phyloP scores from a whole-genome alignment of 2,888 invertebrate genomes.

The Protophormia terraenovae region DNA sequence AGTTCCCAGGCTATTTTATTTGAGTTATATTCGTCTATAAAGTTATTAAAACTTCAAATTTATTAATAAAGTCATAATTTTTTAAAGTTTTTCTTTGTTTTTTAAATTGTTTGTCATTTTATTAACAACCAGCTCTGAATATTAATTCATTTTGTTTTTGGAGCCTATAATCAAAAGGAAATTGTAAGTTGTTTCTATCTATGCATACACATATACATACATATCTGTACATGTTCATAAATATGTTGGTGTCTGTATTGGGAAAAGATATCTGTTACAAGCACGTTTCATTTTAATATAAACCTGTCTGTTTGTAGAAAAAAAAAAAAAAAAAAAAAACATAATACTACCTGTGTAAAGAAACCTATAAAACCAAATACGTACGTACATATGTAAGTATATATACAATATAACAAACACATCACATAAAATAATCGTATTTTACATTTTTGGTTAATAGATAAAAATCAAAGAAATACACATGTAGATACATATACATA shows the following conservation, averaged over 20 bases:
- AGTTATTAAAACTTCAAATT: conserved; percentile 39
- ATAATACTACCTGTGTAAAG: conserved; percentile 30
- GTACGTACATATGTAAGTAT: not conserved
- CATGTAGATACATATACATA: not conserved
- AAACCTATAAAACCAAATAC: not conserved
- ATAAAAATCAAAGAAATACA: conserved; percentile 17
- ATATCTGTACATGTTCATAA: not conserved
- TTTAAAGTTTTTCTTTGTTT: conserved; percentile 5
- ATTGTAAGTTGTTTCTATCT: too few relatives aligned
- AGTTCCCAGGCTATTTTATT: conserved; percentile 42
- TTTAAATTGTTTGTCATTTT: conserved; percentile 30
- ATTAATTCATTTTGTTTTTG: conserved; percentile 41
- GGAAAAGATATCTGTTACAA: conserved; percentile 37
- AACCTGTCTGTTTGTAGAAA: conserved; percentile 58
- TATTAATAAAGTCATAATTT: conserved; percentile 64
- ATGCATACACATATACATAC: too few relatives aligned
- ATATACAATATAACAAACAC: not conserved
- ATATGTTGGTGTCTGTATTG: not conserved
- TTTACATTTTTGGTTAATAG: conserved; percentile 4
- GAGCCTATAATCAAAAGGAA: conserved; percentile 12
- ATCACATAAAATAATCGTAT: not conserved
- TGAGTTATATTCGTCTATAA: not conserved
- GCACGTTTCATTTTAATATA: conserved; percentile 61
- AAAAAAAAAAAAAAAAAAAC: too few relatives aligned
- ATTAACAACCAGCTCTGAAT: conserved; percentile 40